Base-by-base conservation (phyloP, 92 coral and sea anemone species). In the Bergia sp. region DNA sequence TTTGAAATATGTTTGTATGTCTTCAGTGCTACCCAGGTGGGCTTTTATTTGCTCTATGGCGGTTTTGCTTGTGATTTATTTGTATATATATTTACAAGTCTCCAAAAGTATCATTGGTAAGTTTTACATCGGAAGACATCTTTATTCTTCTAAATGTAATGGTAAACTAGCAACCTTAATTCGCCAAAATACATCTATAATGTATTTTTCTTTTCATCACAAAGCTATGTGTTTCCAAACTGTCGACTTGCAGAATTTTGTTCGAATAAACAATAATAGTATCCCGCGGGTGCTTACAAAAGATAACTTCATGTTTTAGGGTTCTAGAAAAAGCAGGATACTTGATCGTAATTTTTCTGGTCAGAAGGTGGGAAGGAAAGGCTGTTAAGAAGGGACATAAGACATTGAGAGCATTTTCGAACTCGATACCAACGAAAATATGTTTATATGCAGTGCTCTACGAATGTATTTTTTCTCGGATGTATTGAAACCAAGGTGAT, bases 261-360 rank as follows among this genome's bases (percentile, higher is more conserved):
- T 66, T 42, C 29, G 75, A 74, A 72, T 71, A 84, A 84, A 84
- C 79, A 84, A 71, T 84, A 67, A 71, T 58, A 67, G 42, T 38
- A 84, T 47, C 87, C 79, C 79, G 43, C 74, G 44, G 87, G 42
- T 50, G 20, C 20, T 20, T 37, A 84, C 77, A 71, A 81, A 55
- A 47, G 53, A 84, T 2, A 44, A 6, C 38, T 84, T n/a, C 3
- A 67, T 83, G 77, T 67, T 67, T 61, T 36, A 12, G 49, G 39
- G 67, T 69, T 84, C 64, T 67, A 69, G n/a, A 50, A 69, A 84
- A 49, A 16, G 41, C 23, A 23, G 40, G 57, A 45, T 21, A 23
- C 79, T 84, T 37, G 66, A 84, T 42, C 15, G 64, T 7, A 71
- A 36, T 44, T 57, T 39, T 38, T 55, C 5, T 36, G 15, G 40